These are phyloP conservation scores for Nyctibius bracteatus DNA, from an alignment of 2,113 vertebrate genomes.

Conservation along the genomic window DNA sequence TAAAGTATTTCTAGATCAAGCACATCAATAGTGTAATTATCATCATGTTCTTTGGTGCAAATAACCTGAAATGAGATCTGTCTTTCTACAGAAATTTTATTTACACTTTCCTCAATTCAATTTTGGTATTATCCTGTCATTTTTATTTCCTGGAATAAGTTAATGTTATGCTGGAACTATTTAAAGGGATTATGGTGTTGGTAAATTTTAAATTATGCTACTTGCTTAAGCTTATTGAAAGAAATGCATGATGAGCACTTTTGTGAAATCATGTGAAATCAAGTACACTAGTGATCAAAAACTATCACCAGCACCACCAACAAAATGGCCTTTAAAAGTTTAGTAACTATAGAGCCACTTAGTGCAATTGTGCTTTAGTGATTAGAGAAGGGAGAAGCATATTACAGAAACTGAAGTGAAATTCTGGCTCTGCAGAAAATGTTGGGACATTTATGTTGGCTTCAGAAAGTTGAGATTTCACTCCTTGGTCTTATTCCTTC, in stretches of 20 bases:
- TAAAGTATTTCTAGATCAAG: not conserved
- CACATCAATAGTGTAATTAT: not conserved
- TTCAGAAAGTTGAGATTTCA: not conserved
- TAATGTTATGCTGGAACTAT: not conserved
- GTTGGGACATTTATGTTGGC: not conserved
- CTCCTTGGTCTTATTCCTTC: not conserved
- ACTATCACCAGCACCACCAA: not conserved
- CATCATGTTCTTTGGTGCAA: not conserved
- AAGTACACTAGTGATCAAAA: not conserved
- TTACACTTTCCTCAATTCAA: not conserved
- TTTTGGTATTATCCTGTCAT: not conserved
- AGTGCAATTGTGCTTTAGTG: not conserved
- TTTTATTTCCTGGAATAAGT: not conserved
- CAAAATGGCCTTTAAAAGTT: not conserved
- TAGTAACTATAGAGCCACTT: not conserved
- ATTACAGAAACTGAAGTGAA: not conserved
- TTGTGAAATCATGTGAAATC: not conserved
- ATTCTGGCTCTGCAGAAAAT: not conserved
- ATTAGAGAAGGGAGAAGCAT: not conserved
- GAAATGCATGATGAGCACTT: not conserved
- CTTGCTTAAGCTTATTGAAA: not conserved
- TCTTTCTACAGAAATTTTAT: not conserved
- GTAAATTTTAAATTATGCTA: slow-evolving; percentile 18
- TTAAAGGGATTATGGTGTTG: not conserved
- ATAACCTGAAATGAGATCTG: not conserved